Evolutionary conservation across 2,797 vertebrate genomes (phyloP), one percentile per base, ranked within the genome.

Genomic region (Nasua narica): DNA sequence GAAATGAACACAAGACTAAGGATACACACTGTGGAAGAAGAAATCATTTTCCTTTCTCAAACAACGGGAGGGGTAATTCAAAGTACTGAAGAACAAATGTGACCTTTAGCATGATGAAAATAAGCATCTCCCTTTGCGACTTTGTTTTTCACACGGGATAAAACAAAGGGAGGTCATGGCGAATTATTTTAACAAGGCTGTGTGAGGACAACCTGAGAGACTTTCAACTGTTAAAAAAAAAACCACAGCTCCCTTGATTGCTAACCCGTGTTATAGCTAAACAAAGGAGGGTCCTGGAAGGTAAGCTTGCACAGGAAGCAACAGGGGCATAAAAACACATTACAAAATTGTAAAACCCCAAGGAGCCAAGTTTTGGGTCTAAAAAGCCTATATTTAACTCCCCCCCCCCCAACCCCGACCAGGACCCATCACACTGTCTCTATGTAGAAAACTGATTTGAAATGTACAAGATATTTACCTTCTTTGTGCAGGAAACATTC

Each of bases 401-500:
- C 27, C 77, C 72, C 27, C 93, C 89, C 25, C 72, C 21, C 91
- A 91, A 12, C 94, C 40, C 40, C 40, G 6, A 6, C 40, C 40
- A n/a, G n/a, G n/a, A n/a, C n/a, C 16, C 58, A 15, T 83, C 87
- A 97, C 69, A 10, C 93, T 21, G 62, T 74, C 65, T 93, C 83
- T 32, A 25, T 62, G 25, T 58, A 62, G 90, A 91, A 91, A 65
- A 54, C 27, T 0, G 15, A 96, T 83, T 96, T 21, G 88, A 90
- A 95, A 93, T 86, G 94, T 92, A 94, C 62, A 93, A 37, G 90
- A 90, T 96, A 98, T 97, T 99, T 98, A 99, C 99, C 99, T 99
- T 99, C 99, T 99, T 98, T 99, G 99, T 98, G 99, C 98, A 99
- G 98, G 98, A 98, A 99, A 99, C 98, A 98, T 98, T 99, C 99